Evolutionary conservation across 1,140 invertebrate species (phyloP).

Genomic region (Orchestia grillus): DNA sequence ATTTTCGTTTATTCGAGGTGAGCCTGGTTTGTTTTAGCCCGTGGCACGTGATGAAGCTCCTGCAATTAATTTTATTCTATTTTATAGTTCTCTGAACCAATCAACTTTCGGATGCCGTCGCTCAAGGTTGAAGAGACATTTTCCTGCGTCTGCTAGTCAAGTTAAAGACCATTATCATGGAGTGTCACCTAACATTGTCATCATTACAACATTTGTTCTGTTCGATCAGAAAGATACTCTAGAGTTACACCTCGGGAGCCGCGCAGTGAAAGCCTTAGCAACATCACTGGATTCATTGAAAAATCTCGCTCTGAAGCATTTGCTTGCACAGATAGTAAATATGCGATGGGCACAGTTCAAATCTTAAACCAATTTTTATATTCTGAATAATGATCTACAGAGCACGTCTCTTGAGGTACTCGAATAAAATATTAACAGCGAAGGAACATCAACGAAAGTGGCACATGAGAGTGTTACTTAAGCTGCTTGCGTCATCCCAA

Average conservation of each 20-base stretch:
- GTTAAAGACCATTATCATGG: background rate
- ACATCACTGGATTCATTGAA: too few relatives aligned
- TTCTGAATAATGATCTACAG: background rate
- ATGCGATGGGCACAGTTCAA: background rate
- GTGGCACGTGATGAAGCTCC: background rate
- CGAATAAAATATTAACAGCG: too few relatives aligned
- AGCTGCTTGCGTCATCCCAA: background rate
- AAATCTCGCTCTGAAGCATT: background rate
- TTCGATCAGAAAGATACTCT: background rate
- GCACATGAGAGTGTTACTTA: background rate
- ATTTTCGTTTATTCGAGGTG: too few relatives aligned
- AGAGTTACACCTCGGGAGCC: background rate
- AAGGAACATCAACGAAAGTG: too few relatives aligned
- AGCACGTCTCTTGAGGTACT: background rate
- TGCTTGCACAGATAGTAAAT: background rate
- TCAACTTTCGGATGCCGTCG: background rate
- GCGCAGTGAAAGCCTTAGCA: too few relatives aligned
- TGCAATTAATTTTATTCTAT: background rate
- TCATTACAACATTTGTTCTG: background rate
- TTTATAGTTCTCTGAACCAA: background rate
- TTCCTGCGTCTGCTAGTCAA: background rate
- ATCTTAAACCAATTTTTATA: background rate
- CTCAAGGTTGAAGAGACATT: background rate
- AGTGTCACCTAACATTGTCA: background rate
- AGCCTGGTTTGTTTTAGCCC: background rate